These are phyloP conservation scores for Yponomeuta evonymella DNA, from an alignment of 2,888 invertebrate genomes.

Conservation along the genomic window DNA sequence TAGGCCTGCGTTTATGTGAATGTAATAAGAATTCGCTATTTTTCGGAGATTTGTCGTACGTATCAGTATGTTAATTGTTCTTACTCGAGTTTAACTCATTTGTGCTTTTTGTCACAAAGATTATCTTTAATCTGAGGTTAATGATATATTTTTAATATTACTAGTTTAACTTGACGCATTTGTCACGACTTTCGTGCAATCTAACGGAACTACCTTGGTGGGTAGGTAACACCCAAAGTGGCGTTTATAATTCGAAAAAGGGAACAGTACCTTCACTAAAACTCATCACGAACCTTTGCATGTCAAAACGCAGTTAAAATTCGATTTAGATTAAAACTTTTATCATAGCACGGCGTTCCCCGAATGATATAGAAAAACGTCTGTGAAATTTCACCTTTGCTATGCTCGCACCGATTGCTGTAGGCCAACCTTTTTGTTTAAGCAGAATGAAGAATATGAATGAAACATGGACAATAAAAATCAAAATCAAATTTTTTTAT, in stretches of 20 bases:
- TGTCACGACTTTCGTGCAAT: not conserved
- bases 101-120: too few relatives aligned
- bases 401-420: constrained; percentile 32
- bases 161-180: too few relatives aligned
- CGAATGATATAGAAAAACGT: constrained; percentile 69
- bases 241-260: constrained; percentile 12
- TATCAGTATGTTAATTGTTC: too few relatives aligned
- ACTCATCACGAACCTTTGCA: constrained; percentile 34
- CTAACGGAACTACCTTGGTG: not conserved
- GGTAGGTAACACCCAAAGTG: not conserved
- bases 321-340: constrained; percentile 57
- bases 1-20: too few relatives aligned
- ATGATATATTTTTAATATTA: too few relatives aligned
- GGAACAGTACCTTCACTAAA: constrained; percentile 13
- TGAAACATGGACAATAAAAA: too few relatives aligned
- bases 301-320: constrained; percentile 53
- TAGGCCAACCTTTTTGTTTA: not conserved
- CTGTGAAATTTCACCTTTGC: constrained; percentile 68
- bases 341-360: constrained; percentile 54
- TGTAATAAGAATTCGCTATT: too few relatives aligned
- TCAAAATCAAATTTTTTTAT: too few relatives aligned
- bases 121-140: too few relatives aligned
- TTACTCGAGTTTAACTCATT: too few relatives aligned
- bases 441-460: too few relatives aligned
- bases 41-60: too few relatives aligned